These are phyloP conservation scores for Psylliodes chrysocephalus DNA, from an alignment of 2,888 invertebrate genomes.

Conservation along the genomic window DNA sequence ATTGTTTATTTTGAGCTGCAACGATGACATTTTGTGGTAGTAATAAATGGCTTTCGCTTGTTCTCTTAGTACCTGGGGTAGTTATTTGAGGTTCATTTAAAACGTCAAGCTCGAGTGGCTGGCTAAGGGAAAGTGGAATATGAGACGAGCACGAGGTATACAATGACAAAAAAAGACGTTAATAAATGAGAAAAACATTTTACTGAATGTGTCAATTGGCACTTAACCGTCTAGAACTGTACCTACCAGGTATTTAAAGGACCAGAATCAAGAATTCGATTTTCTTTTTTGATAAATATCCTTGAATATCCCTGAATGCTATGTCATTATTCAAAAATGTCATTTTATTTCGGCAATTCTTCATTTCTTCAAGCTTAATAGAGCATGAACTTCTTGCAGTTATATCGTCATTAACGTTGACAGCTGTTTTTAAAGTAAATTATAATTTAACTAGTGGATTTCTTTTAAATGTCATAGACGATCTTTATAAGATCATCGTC, in stretches of 20 bases:
- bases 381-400: no score
- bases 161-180: constrained; percentile 10
- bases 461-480: no score
- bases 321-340: no score
- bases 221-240: constrained; percentile 14
- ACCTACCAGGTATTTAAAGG: neutral
- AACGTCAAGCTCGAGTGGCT: constrained; percentile 30
- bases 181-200: constrained; percentile 16
- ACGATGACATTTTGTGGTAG: constrained; percentile 41
- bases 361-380: no score
- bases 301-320: no score
- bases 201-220: neutral
- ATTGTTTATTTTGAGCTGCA: constrained; percentile 36
- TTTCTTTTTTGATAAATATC: no score
- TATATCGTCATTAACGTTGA: no score
- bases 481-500: no score
- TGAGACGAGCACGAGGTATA: neutral
- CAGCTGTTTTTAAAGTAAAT: no score
- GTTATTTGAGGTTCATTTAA: constrained; percentile 32
- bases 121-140: constrained; percentile 12
- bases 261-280: no score
- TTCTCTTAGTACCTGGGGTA: constrained; percentile 33
- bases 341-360: no score
- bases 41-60: constrained; percentile 42
- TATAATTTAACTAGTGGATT: no score